Evolutionary conservation across 2,797 vertebrate species (phyloP), one percentile per base, ranked within the genome.

Genomic region (Cheirogaleus major): DNA sequence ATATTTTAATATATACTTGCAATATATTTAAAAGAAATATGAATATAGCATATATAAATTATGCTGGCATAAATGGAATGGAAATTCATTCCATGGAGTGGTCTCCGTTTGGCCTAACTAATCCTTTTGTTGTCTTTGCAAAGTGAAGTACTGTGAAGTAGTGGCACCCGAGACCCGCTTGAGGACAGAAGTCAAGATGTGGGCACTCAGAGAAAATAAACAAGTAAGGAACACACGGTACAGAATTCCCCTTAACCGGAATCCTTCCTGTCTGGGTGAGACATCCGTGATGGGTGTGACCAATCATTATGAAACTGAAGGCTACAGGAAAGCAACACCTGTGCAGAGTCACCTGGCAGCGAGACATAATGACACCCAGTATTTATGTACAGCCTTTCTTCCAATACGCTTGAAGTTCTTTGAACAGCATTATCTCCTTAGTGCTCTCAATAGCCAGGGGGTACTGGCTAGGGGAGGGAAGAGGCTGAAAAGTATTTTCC

Each of bases 391-490:
- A 4, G 7, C 32, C 73, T 89, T 85, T 35, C 79, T 76, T 76
- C 75, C 63, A 48, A 10, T 32, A n/a, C 59, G 45, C 30, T 50
- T 14, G 45, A 52, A 91, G 72, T 25, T 11, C 73, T 89, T 90
- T 48, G 30, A 83, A 91, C 85, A 57, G 7, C 13, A 25, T 48
- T 72, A 72, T 20, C n/a, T 85, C 45, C 4, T n/a, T 65, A 41
- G 70, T 89, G 59, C 55, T 63, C 43, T 61, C 32, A 18, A n/a
- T 38, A 72, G n/a, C 50, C 38, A 15, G 50, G 12, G 5, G 9
- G 2, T 11, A 7, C 22, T 13, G 9, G 69, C 17, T 0, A 11
- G 35, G 69, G 17, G 0, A 0, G 7, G 14, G 11, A 23, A 4
- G 30, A 20, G 12, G 18, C 2, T 38, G 15, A 22, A 41, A 67